A percentile compares a stretch with the other conserved stretches of the same genome.
Conservation (phyloP, 2,797 vertebrate species). For the Labeo calbasu region DNA sequence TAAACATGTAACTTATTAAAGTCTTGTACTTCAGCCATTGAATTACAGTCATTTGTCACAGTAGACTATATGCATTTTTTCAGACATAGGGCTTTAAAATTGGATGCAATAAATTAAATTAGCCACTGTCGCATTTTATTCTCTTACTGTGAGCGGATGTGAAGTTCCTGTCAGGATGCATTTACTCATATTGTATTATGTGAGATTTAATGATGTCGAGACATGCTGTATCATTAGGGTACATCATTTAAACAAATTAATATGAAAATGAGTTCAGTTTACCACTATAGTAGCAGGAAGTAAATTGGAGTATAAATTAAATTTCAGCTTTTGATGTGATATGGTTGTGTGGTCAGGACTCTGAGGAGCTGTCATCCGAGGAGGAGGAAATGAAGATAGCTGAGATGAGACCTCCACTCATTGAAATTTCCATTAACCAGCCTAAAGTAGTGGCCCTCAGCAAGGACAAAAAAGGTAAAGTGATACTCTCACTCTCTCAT, state of each 20-base stretch:
- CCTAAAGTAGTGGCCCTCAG: conserved; percentile 96
- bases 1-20: not conserved
- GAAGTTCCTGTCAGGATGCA: conserved; percentile 21
- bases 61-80: not conserved
- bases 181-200: not conserved
- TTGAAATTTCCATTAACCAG: conserved; percentile 96
- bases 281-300: not conserved
- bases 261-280: conserved; percentile 11
- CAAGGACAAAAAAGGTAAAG: conserved; percentile 94
- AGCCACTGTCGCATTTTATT: not conserved
- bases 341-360: conserved; percentile 78
- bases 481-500: not conserved
- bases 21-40: not conserved
- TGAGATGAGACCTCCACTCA: conserved; percentile 94
- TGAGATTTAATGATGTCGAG: conserved; percentile 3
- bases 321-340: conserved; percentile 23
- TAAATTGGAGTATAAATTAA: conserved; percentile 1
- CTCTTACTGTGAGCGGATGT: not conserved
- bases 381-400: conserved; percentile 99
- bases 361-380: conserved; percentile 95
- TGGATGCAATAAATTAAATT: conserved; percentile 10
- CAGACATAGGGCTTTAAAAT: not conserved
- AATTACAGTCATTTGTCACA: not conserved
- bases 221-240: not conserved
- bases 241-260: conserved; percentile 12